Evolutionary conservation across 1,140 invertebrate species (phyloP).

Genomic region (Megathymus violae): DNA sequence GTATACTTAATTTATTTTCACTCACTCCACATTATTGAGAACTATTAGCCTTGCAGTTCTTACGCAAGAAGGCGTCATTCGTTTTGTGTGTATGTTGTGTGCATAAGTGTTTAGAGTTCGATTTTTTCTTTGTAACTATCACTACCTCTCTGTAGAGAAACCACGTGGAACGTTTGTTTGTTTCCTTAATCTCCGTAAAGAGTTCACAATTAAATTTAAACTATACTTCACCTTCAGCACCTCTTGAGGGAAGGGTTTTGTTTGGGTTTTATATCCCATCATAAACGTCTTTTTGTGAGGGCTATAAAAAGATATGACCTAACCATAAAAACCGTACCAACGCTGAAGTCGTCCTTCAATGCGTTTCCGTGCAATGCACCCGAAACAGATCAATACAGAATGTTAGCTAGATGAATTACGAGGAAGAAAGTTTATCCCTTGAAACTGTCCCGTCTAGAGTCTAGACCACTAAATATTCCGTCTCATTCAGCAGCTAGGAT

Average conservation of each 20-base stretch:
- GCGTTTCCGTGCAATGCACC: constrained; percentile 20
- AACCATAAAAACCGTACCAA: constrained; percentile 9
- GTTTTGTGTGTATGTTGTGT: no score
- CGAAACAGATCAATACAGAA: constrained; percentile 8
- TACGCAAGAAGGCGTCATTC: no score
- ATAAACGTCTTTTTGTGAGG: constrained; percentile 9
- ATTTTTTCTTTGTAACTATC: no score
- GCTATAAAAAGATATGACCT: constrained; percentile 23
- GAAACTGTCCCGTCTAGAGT: constrained; percentile 35
- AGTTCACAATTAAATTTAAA: no score
- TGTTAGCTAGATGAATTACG: constrained; percentile 15
- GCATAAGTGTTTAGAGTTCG: no score
- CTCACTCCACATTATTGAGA: not conserved
- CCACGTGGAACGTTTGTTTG: no score
- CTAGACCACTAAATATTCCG: constrained; percentile 46
- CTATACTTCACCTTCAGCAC: not conserved
- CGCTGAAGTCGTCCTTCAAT: constrained; percentile 5
- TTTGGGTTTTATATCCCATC: not conserved
- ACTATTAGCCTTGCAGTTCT: no score
- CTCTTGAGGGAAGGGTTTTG: not conserved
- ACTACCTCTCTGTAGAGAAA: no score
- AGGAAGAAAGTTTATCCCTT: constrained; percentile 36
- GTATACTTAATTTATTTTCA: no score
- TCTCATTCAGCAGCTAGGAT: constrained; percentile 35
- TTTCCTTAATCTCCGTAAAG: no score